These are phyloP conservation scores for Gopherus evgoodei DNA, from an alignment of 2,113 vertebrate genomes.

Conservation along the genomic window DNA sequence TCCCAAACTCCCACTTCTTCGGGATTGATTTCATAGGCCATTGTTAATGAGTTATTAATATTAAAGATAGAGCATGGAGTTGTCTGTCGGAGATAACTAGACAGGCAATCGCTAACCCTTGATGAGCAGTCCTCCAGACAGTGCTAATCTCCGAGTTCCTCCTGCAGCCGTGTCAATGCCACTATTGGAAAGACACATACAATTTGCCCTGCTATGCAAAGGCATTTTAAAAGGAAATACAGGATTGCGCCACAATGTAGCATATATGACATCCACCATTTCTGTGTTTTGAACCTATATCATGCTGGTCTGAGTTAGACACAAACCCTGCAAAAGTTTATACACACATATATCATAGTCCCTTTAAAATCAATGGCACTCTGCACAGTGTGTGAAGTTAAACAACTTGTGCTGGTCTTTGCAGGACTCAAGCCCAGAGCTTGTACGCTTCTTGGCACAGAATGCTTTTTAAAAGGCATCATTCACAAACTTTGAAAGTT, in stretches of 20 bases:
- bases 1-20: background rate
- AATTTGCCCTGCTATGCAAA: background rate
- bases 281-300: background rate
- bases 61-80: conserved; percentile 21
- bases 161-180: background rate
- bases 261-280: accelerated
- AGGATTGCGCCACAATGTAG: background rate
- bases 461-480: background rate
- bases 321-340: background rate
- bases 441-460: background rate
- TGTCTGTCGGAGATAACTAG: background rate
- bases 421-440: background rate
- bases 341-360: accelerated
- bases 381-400: background rate
- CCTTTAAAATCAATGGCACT: background rate
- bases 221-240: accelerated
- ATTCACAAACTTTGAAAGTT: background rate
- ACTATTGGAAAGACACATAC: background rate
- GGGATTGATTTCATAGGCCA: background rate
- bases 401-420: background rate
- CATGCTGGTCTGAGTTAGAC: accelerated
- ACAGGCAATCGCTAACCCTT: accelerated
- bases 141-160: background rate
- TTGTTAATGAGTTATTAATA: conserved; percentile 59
- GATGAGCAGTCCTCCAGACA: background rate